These are phyloP conservation scores for Drosophila kanapiae DNA, from an alignment of 1,140 invertebrate genomes.

Conservation along the genomic window DNA sequence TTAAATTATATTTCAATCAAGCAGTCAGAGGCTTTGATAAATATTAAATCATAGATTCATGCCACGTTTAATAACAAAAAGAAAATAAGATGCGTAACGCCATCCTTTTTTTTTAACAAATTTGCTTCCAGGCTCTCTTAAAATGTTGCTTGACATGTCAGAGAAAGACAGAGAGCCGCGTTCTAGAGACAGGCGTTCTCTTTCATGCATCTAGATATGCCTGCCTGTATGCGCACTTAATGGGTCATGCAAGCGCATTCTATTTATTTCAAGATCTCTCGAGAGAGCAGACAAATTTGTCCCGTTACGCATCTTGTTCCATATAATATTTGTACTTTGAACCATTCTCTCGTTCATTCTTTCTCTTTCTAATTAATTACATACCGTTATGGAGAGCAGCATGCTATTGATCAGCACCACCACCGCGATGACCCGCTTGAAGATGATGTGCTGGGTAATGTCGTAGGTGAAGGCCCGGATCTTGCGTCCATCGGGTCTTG, in stretches of 20 bases:
- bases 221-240: too few relatives aligned
- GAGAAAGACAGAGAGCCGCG: background rate
- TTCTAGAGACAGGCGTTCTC: background rate
- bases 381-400: slow-evolving; percentile 96
- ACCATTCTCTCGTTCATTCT: too few relatives aligned
- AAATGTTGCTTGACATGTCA: background rate
- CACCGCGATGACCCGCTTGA: slow-evolving; percentile 97
- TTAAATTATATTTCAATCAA: background rate
- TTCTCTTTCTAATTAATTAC: slow-evolving; percentile 10
- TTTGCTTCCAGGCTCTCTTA: background rate
- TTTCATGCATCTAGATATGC: too few relatives aligned
- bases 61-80: background rate
- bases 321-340: too few relatives aligned
- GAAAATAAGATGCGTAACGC: background rate
- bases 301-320: background rate
- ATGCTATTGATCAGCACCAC: slow-evolving; percentile 96
- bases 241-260: too few relatives aligned
- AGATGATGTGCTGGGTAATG: slow-evolving; percentile 98
- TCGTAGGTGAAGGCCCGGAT: slow-evolving; percentile 98
- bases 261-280: too few relatives aligned
- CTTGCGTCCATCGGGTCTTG: slow-evolving; percentile 95
- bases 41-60: background rate
- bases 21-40: background rate
- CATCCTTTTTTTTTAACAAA: too few relatives aligned
- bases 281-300: too few relatives aligned